Evolutionary conservation across 2,888 invertebrate genomes (phyloP).

Genomic region (Cheilosia impressa): DNA sequence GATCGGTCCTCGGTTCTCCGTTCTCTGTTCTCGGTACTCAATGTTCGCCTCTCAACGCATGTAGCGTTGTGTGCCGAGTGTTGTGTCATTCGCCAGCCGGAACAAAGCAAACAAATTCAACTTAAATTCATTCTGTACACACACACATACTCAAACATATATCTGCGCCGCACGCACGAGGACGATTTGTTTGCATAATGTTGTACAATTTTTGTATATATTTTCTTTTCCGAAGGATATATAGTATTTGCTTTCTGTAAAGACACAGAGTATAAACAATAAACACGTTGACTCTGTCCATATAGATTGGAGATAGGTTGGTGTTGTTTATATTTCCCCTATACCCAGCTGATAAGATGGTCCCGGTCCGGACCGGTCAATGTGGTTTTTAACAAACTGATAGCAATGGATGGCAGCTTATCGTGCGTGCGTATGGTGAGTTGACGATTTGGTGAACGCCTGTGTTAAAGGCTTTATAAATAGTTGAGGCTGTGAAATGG

Average conservation of each 20-base stretch:
- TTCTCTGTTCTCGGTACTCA: not conserved
- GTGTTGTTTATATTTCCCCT: conserved; percentile 44
- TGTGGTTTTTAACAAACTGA: conserved; percentile 72
- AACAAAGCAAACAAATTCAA: conserved; percentile 67
- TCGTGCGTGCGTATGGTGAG: conserved; percentile 33
- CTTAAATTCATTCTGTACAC: conserved; percentile 61
- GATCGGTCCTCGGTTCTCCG: not conserved
- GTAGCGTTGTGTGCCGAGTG: conserved; percentile 26
- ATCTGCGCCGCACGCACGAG: conserved; percentile 10
- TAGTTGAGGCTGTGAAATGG: conserved; percentile 28
- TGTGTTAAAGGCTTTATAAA: conserved; percentile 50
- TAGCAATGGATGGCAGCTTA: conserved; percentile 40
- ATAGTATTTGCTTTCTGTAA: conserved; percentile 65
- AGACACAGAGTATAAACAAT: conserved; percentile 47
- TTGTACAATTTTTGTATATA: not conserved
- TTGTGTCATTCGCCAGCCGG: conserved; percentile 29
- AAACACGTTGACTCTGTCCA: conserved; percentile 54
- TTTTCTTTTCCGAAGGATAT: conserved; percentile 37
- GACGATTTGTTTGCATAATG: conserved; percentile 32
- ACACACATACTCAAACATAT: not conserved
- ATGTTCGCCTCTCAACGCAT: conserved; percentile 2
- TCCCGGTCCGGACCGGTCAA: conserved; percentile 54
- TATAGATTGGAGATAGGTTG: conserved; percentile 10
- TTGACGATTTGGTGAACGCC: conserved; percentile 56
- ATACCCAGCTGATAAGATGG: conserved; percentile 59